Evolutionary conservation across 2,888 invertebrate species (phyloP).

Genomic region (Mesorhabditis spiculigera): DNA sequence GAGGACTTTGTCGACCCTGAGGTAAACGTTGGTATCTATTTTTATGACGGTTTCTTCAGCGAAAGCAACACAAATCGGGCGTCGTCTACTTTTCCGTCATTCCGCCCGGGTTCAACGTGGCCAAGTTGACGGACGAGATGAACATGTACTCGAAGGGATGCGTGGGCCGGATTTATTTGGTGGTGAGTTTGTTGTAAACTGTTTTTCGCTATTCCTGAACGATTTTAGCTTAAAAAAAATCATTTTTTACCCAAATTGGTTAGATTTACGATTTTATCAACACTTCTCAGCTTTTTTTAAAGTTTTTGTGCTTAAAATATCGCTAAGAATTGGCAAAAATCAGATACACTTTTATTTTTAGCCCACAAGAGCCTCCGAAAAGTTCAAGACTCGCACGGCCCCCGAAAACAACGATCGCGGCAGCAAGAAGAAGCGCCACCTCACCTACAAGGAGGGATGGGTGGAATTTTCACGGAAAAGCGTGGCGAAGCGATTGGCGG

Average conservation of each 20-base stretch:
- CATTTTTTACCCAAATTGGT: no score
- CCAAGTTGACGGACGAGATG: constrained; percentile 38
- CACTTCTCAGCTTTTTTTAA: no score
- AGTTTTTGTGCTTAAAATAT: no score
- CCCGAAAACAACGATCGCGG: constrained; percentile 13
- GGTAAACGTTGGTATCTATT: constrained; percentile 11
- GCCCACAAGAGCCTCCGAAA: background rate
- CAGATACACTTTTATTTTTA: background rate
- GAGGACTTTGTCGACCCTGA: constrained; percentile 19
- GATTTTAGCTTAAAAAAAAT: background rate
- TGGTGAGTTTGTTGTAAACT: constrained; percentile 23
- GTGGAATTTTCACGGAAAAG: constrained; percentile 51
- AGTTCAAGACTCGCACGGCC: background rate
- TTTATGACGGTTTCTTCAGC: constrained; percentile 15
- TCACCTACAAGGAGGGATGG: constrained; percentile 52
- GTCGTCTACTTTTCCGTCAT: constrained; percentile 51
- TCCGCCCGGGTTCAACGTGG: constrained; percentile 48
- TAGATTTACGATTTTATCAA: no score
- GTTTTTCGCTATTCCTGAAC: constrained; percentile 5
- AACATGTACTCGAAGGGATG: constrained; percentile 39
- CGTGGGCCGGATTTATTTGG: constrained; percentile 47
- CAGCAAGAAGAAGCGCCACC: constrained; percentile 18
- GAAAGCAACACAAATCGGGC: constrained; percentile 23
- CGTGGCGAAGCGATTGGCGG: constrained; percentile 35
- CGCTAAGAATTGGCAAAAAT: background rate